Evolutionary conservation across 2,888 invertebrate species (phyloP).

Genomic region (Perizoma flavofasciatum): DNA sequence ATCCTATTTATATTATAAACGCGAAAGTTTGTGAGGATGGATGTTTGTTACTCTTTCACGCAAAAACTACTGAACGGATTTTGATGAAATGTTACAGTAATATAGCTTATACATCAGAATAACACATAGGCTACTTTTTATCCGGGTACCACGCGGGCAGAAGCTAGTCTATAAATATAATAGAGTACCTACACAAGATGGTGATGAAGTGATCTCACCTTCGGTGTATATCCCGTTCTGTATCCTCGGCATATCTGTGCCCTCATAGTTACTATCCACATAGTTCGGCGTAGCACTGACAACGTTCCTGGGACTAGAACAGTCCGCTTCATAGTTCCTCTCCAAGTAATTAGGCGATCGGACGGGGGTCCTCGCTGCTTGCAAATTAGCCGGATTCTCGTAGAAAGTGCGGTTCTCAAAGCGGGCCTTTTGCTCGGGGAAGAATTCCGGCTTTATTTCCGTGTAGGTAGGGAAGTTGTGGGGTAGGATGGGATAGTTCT

Average conservation of each 20-base stretch:
- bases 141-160: too few relatives aligned
- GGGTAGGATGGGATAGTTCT: constrained; percentile 72
- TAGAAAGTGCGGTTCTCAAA: constrained; percentile 70
- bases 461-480: constrained; percentile 75
- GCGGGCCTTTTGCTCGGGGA: constrained; percentile 54
- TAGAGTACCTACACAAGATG: too few relatives aligned
- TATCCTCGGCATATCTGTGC: constrained; percentile 51
- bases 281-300: constrained; percentile 69
- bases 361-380: constrained; percentile 56
- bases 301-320: constrained; percentile 69
- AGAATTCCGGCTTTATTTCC: constrained; percentile 71
- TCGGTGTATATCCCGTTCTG: constrained; percentile 63
- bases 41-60: too few relatives aligned
- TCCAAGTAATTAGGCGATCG: constrained; percentile 68
- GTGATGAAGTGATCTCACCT: constrained; percentile 42
- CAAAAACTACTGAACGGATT: too few relatives aligned
- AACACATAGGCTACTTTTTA: too few relatives aligned
- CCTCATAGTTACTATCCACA: constrained; percentile 65
- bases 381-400: constrained; percentile 65
- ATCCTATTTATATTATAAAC: too few relatives aligned
- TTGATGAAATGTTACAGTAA: too few relatives aligned
- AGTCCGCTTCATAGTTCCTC: constrained; percentile 65
- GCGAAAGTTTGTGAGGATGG: too few relatives aligned
- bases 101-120: too few relatives aligned
- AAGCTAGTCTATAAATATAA: too few relatives aligned